Base-by-base conservation (phyloP, 2,797 vertebrate genomes). In the Acropternis orthonyx region DNA sequence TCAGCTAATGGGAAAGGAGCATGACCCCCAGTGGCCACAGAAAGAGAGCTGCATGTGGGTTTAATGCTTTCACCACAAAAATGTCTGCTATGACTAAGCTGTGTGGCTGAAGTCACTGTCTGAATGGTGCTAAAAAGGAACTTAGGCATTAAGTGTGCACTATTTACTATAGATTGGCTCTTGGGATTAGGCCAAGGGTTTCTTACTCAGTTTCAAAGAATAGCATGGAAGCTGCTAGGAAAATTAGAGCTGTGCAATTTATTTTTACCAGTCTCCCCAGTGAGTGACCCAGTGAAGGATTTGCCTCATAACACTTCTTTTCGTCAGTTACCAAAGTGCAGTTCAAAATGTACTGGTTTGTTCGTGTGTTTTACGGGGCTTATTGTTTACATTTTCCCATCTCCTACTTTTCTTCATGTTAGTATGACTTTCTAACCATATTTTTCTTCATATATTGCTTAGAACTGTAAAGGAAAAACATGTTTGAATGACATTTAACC, bases 1-100 rank as follows among this genome's bases (percentile, higher is more conserved):
- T 99, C 99, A 99, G 99, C 99, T 99, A 99, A 99, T 99, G 99
- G 99, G 99, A 99, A 99, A 98, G 99, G 99, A 99, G 99, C 99
- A 98, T 99, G 99, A 99, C 99, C 99, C 99, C 99, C 99, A 98
- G 99, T 99, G 99, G 99, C 99, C 99, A 99, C 99, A 99, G 99
- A 99, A 98, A 99, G 99, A 99, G 99, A 99, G 98, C 98, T 98
- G 99, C 99, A 99, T 99, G 99, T 99, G 99, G 99, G 99, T 99
- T 99, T 99, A 99, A 99, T 99, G 99, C 99, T 99, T 99, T 99
- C 99, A 99, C 99, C 99, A 99, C 99, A 99, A 99, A 99, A 99
- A 99, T 99, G 98, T 99, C 99, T 99, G 99, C 99, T 99, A 99
- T 99, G 99, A 98, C 99, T 98, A 98, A 98, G 98, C 98, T 98